Evolutionary conservation across 1,140 invertebrate species (phyloP), one percentile per base, ranked within the genome.

Genomic region (Drosophila nasuta): DNA sequence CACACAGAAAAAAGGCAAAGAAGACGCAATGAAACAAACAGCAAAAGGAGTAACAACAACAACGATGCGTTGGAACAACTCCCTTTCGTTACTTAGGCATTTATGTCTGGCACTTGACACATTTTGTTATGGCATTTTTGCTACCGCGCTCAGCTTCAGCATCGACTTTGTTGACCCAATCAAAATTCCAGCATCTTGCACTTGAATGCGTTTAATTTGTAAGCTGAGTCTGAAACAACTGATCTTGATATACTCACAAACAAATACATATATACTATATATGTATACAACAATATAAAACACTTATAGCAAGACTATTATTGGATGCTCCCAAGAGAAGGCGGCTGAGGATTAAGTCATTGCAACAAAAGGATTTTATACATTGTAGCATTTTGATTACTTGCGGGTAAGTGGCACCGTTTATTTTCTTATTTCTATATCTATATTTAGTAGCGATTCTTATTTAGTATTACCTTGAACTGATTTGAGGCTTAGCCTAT

Each of bases 101-200:
- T 89, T 90, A 89, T 89, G 85, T 89, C 85, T 89, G 85, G 86
- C 85, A 89, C 85, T 90, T 89, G 86, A 89, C 85, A 89, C 85
- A 89, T 89, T 89, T 89, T 89, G 85, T 89, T 81, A 88, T 90
- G 85, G 85, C 86, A 89, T 89, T 85, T 77, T 81, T 86, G 82
- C 82, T 86, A 86, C 82, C 77, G 60, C 63, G 35, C 35, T 38
- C 35, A 38, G 10, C 35, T 38, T 46, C 71, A 25, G 13, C 30
- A 45, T 48, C 45, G 49, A 48, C 25, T 88, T 82, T 79, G 59
- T 85, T 89, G 85, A 89, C 81, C 85, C 85, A 89, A 89, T 89
- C 85, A 89, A 89, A 89, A 89, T 89, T 89, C 85, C 78, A 79
- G 71, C 65, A 70, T 72, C 78, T 89, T 89, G 85, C 85, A 90